Percentiles rank a stretch among this genome's conserved stretches.
These are phyloP conservation scores for Drosophila paranaensis DNA, from an alignment of 2,888 invertebrate species.

Conservation along the genomic window DNA sequence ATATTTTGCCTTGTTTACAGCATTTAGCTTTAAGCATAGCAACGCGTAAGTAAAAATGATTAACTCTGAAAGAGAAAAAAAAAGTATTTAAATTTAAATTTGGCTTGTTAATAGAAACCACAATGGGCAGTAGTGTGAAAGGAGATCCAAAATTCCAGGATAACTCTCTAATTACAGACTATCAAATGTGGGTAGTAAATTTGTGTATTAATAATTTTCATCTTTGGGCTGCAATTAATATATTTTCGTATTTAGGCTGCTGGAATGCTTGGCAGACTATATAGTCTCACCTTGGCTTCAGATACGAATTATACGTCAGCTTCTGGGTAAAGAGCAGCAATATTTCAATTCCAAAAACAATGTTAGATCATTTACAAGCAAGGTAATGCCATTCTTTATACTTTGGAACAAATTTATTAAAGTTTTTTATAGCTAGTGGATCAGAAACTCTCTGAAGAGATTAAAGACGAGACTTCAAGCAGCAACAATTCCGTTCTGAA, in stretches of 20 bases:
- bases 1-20: conserved; percentile 41
- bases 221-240: not conserved
- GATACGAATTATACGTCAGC: conserved; percentile 7
- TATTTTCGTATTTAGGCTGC: not conserved
- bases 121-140: conserved; percentile 37
- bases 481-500: conserved; percentile 7
- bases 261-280: not conserved
- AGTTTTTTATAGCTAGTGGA: conserved; percentile 1
- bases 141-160: conserved; percentile 25
- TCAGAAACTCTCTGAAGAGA: not conserved
- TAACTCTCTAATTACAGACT: conserved; percentile 9
- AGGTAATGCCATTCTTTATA: not conserved
- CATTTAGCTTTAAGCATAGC: conserved; percentile 63
- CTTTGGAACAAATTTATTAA: not conserved
- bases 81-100: not conserved
- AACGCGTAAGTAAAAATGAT: conserved; percentile 61
- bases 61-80: not conserved
- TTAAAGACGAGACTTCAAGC: not conserved
- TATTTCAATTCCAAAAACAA: conserved; percentile 1
- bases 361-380: not conserved
- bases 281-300: conserved; percentile 10
- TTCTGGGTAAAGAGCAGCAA: conserved; percentile 16
- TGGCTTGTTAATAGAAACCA: conserved; percentile 32
- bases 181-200: not conserved
- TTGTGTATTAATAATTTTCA: too few relatives aligned